A percentile compares a stretch with the other conserved stretches of the same genome.
Evolutionary conservation across 2,888 invertebrate species (phyloP).

Genomic region (Harpagoxenus sublaevis): DNA sequence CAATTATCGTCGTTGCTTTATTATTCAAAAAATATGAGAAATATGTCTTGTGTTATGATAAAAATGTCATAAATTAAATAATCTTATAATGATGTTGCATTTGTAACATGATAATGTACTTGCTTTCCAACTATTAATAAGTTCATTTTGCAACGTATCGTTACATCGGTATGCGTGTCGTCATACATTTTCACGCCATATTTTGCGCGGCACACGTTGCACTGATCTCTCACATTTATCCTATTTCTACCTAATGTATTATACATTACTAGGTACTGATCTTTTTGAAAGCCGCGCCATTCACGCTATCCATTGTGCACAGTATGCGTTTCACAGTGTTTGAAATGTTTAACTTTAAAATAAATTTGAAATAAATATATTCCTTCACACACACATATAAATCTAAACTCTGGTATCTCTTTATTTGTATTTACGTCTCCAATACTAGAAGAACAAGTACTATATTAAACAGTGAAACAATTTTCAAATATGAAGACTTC

Average conservation of each 20-base stretch:
- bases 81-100: not conserved
- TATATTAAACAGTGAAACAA: not conserved
- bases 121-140: not conserved
- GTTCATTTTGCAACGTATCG: not conserved
- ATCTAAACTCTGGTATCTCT: not conserved
- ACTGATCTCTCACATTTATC: constrained; percentile 4
- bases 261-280: constrained; percentile 4
- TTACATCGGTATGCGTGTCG: not conserved
- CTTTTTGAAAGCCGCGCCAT: not conserved
- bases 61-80: not conserved
- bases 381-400: not conserved
- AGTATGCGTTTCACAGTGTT: not conserved
- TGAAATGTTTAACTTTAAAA: not conserved
- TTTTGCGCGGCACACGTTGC: not conserved
- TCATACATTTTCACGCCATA: not conserved
- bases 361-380: not conserved
- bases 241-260: not conserved
- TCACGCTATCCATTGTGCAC: not conserved
- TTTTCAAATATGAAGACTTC: not conserved
- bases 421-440: not conserved
- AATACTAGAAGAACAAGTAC: not conserved
- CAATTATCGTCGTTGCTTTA: no score
- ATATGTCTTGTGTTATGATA: not conserved
- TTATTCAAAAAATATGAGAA: no score
- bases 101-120: not conserved